These are phyloP conservation scores for Pseudococcus viburni DNA, from an alignment of 2,888 invertebrate genomes.

Conservation along the genomic window DNA sequence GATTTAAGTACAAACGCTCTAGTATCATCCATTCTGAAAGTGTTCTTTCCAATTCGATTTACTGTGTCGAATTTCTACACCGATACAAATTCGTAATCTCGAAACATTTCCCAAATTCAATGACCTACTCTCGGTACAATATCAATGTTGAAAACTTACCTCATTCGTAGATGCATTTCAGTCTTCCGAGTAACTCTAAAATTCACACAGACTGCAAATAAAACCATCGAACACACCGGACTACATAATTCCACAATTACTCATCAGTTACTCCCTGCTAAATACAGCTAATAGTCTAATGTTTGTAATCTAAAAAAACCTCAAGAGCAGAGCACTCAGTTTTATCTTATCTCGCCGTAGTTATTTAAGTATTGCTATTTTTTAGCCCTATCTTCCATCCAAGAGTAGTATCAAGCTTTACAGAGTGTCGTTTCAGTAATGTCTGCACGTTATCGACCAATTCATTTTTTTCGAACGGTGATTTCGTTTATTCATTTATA, in stretches of 20 bases:
- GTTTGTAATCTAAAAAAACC: background rate
- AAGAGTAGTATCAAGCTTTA: background rate
- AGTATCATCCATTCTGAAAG: background rate
- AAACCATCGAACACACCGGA: background rate
- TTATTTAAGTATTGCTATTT: conserved; percentile 16
- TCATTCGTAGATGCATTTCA: background rate
- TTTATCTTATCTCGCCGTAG: conserved; percentile 17
- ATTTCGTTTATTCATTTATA: conserved; percentile 1
- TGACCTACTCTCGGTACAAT: background rate
- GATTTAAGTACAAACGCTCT: background rate
- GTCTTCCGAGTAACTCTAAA: background rate
- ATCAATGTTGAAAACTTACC: background rate
- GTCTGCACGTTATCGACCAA: conserved; percentile 16
- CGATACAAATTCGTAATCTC: background rate
- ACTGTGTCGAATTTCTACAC: background rate
- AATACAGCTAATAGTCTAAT: background rate
- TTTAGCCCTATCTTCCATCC: background rate
- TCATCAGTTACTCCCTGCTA: background rate
- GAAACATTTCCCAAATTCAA: background rate
- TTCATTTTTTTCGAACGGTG: conserved; percentile 49
- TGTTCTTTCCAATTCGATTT: background rate
- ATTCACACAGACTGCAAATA: background rate
- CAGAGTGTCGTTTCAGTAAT: background rate
- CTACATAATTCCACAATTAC: background rate
- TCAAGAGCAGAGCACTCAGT: background rate